Evolutionary conservation across 2,888 invertebrate species (phyloP).

Genomic region (Drosophila siamana): DNA sequence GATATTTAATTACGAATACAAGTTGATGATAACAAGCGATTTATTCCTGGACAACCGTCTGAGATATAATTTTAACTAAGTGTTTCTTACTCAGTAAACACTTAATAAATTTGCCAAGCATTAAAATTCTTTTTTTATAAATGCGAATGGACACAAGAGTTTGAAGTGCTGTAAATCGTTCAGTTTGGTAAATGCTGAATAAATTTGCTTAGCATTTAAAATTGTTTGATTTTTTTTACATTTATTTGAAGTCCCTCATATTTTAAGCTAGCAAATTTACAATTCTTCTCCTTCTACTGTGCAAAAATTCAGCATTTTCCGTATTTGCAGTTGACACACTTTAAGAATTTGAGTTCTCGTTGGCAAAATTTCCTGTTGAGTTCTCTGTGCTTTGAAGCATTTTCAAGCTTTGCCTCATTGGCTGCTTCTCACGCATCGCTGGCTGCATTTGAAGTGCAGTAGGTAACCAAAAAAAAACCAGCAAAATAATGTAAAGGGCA

Average conservation of each 20-base stretch:
- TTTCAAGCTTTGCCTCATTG: constrained; percentile 41
- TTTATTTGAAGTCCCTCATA: not conserved
- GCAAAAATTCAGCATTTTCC: not conserved
- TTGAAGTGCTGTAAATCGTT: too few relatives aligned
- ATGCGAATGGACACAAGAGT: too few relatives aligned
- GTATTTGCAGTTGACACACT: constrained; percentile 34
- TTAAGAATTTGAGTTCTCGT: constrained; percentile 21
- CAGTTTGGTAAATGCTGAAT: too few relatives aligned
- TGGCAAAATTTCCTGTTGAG: not conserved
- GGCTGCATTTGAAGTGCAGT: constrained; percentile 74
- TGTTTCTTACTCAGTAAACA: not conserved
- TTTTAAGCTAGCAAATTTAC: too few relatives aligned
- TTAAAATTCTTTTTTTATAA: too few relatives aligned
- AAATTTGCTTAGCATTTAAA: too few relatives aligned
- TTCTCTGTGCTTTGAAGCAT: not conserved
- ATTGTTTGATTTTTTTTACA: too few relatives aligned
- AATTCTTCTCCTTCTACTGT: not conserved
- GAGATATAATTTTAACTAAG: not conserved
- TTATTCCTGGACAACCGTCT: not conserved
- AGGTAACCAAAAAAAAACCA: constrained; percentile 53
- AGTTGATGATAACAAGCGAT: not conserved
- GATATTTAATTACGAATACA: not conserved
- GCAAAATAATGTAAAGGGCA: constrained; percentile 19
- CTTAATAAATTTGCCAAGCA: too few relatives aligned
- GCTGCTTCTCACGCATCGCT: constrained; percentile 60